phyloP scores from a whole-genome alignment of 2,888 invertebrate genomes.

The Pachliopta kotzebuea region DNA sequence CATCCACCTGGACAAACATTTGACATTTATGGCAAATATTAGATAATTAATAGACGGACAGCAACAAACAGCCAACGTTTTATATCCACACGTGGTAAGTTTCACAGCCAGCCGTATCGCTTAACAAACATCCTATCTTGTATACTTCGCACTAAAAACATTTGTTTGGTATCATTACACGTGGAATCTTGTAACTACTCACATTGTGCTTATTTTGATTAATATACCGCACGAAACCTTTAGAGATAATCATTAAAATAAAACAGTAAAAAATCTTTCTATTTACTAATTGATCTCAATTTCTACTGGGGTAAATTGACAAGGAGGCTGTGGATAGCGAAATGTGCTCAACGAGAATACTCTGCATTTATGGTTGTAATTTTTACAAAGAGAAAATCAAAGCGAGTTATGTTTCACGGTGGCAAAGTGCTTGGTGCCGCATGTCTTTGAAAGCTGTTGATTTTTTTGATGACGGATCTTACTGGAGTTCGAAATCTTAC shows the following conservation, averaged over 20 bases:
- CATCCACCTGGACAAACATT: constrained; percentile 85
- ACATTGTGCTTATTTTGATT: neutral
- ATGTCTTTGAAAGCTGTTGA: too few relatives aligned
- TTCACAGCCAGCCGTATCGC: neutral
- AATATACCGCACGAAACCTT: neutral
- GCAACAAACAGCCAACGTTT: constrained; percentile 6
- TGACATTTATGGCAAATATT: constrained; percentile 15
- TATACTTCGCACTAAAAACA: neutral
- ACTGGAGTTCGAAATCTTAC: too few relatives aligned
- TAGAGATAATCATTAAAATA: neutral
- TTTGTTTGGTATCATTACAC: neutral
- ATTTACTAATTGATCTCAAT: neutral
- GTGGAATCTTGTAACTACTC: neutral
- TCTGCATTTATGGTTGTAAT: too few relatives aligned
- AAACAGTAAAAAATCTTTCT: neutral
- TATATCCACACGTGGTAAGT: constrained; percentile 15
- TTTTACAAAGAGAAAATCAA: too few relatives aligned
- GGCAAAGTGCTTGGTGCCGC: too few relatives aligned
- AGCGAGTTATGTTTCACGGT: too few relatives aligned
- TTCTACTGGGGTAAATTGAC: too few relatives aligned
- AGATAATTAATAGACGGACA: constrained; percentile 6
- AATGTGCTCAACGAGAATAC: too few relatives aligned
- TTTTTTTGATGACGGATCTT: too few relatives aligned
- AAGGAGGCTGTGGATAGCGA: too few relatives aligned
- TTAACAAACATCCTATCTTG: constrained; percentile 4